Conservation (phyloP, 2,888 invertebrate species). For the Dryocosmus kuriphilus region DNA sequence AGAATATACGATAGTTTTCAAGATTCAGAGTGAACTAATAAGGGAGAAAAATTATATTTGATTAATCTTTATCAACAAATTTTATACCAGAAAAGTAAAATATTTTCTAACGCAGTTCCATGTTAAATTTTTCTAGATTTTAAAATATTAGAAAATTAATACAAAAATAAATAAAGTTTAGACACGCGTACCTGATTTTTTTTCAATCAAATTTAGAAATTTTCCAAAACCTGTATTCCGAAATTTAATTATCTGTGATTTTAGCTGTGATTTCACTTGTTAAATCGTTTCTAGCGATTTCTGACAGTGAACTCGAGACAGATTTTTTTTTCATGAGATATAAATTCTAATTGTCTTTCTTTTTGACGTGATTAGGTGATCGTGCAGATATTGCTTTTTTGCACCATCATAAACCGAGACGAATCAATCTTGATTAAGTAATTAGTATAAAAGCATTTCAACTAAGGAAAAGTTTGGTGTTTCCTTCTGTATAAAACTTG, state of each 20-base stretch:
- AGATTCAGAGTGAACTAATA: background rate
- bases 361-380: background rate
- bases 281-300: background rate
- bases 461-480: background rate
- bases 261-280: background rate
- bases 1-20: background rate
- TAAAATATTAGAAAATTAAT: background rate
- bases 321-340: background rate
- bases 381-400: background rate
- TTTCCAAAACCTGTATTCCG: background rate
- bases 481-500: conserved; percentile 26
- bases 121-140: background rate
- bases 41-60: background rate
- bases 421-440: background rate
- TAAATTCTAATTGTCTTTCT: background rate
- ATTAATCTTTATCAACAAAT: background rate
- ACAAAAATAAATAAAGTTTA: background rate
- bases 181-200: conserved; percentile 4
- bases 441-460: background rate
- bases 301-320: background rate
- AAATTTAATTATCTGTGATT: conserved; percentile 1
- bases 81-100: background rate
- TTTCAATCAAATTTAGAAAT: background rate
- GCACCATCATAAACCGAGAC: background rate
- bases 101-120: background rate